phyloP scores from a whole-genome alignment of 2,113 vertebrate species.

The Mustela nigripes region DNA sequence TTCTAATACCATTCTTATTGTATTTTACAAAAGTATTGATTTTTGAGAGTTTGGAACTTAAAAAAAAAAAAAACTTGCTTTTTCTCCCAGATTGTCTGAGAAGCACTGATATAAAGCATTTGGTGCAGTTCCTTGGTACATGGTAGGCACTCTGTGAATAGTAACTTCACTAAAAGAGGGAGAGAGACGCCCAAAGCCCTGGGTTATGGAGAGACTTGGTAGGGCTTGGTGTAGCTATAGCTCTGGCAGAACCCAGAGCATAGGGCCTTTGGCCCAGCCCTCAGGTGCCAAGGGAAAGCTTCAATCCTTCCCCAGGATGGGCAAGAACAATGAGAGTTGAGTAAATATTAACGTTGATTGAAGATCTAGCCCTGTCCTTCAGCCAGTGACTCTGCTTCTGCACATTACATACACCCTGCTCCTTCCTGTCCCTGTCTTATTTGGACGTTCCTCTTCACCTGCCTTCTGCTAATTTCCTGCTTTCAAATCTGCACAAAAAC shows the following conservation, averaged over 20 bases:
- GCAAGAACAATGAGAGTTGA: neutral
- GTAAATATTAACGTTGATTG: neutral
- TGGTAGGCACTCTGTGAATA: neutral
- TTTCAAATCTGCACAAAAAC: neutral
- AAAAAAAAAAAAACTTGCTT: neutral
- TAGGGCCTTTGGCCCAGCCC: too few species aligned
- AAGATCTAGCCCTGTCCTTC: neutral
- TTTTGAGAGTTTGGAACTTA: neutral
- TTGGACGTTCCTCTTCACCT: accelerated
- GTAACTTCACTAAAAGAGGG: neutral
- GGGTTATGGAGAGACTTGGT: neutral
- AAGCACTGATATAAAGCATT: neutral
- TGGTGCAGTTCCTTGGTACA: neutral
- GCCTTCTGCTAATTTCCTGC: neutral
- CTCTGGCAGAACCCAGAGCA: neutral
- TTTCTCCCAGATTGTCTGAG: neutral
- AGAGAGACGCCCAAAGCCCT: neutral
- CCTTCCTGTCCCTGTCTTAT: neutral
- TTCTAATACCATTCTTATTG: neutral
- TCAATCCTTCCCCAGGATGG: neutral
- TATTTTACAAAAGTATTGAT: neutral
- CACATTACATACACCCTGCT: too few species aligned
- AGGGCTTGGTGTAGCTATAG: neutral
- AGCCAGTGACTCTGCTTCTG: neutral
- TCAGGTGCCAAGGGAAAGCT: neutral